Evolutionary conservation across 2,888 invertebrate species (phyloP).

Genomic region (Adelphocoris suturalis): DNA sequence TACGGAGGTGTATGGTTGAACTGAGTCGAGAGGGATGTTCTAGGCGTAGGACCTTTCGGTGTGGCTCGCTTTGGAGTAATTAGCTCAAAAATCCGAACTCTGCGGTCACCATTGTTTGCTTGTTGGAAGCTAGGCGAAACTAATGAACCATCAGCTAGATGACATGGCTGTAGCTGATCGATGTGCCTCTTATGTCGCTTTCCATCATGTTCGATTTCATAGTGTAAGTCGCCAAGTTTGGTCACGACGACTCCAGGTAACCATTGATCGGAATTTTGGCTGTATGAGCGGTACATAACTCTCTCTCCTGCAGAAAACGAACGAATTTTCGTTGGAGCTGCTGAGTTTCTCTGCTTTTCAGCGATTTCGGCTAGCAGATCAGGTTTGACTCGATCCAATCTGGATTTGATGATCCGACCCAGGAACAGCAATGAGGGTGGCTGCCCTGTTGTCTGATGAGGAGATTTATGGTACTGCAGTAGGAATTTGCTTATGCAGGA

Average conservation of each 20-base stretch:
- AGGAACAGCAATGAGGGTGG: conserved; percentile 62
- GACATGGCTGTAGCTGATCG: background rate
- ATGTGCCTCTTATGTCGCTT: background rate
- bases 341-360: background rate
- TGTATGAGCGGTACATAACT: background rate
- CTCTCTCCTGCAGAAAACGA: conserved; percentile 28
- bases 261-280: background rate
- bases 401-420: conserved; percentile 45
- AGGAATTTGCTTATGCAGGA: conserved; percentile 32
- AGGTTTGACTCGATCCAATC: conserved; percentile 44
- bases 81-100: background rate
- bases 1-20: no score
- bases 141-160: background rate
- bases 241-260: conserved; percentile 24
- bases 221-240: conserved; percentile 40
- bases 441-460: conserved; percentile 60
- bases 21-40: no score
- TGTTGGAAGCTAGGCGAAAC: background rate
- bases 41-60: no score
- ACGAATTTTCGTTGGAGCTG: background rate
- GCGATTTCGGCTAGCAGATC: background rate
- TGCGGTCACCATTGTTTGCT: background rate
- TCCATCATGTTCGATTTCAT: conserved; percentile 17
- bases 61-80: no score
- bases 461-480: conserved; percentile 47